Conservation (phyloP, 2,113 vertebrate genomes). For the Otis tarda region DNA sequence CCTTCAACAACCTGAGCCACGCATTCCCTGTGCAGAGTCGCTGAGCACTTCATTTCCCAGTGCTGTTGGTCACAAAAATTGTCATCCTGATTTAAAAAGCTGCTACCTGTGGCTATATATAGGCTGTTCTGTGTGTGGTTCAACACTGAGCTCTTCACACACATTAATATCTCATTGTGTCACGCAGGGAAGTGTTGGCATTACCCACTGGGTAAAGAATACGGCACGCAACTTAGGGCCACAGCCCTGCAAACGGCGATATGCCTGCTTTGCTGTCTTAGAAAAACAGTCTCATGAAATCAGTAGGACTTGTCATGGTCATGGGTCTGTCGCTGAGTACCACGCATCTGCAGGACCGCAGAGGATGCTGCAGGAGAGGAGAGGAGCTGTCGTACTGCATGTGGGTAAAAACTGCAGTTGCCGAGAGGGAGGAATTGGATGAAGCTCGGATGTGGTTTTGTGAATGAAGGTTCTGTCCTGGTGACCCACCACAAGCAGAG, state of each 20-base stretch:
- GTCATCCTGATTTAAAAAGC: neutral
- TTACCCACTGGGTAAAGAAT: neutral
- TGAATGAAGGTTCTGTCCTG: neutral
- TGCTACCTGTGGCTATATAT: neutral
- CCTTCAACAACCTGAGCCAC: neutral
- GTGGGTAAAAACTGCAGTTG: neutral
- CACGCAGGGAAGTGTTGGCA: neutral
- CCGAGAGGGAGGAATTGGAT: fast-evolving
- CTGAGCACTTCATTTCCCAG: neutral
- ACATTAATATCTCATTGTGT: neutral
- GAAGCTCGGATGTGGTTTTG: neutral
- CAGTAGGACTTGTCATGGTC: neutral
- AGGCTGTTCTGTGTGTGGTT: neutral
- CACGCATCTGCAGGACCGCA: fast-evolving
- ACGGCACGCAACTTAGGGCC: neutral
- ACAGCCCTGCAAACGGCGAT: fast-evolving
- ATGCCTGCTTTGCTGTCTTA: neutral
- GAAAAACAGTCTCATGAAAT: neutral
- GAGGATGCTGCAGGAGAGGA: neutral
- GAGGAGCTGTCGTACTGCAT: neutral
- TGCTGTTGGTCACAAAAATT: neutral
- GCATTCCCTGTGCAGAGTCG: neutral
- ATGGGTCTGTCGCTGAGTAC: fast-evolving
- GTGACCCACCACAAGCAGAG: neutral
- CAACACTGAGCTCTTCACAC: neutral